A percentile compares a stretch with the other conserved stretches of the same genome.
phyloP scores from a whole-genome alignment of 2,113 vertebrate genomes.

The Panthera uncia region DNA sequence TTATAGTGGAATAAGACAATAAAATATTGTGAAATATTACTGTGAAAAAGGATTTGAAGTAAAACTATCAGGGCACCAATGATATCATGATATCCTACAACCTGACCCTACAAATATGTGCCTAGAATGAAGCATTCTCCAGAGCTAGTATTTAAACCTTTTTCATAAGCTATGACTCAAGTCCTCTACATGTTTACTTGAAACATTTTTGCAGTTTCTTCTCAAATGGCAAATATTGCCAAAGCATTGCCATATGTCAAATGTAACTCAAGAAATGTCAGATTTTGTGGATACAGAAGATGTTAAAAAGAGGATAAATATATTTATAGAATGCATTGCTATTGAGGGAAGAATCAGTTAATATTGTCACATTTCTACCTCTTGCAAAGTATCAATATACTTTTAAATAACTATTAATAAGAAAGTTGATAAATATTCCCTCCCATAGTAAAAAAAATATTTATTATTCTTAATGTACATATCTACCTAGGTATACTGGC shows the following conservation, averaged over 20 bases:
- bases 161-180: conserved; percentile 72
- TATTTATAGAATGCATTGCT: conserved; percentile 84
- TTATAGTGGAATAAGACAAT: conserved; percentile 47
- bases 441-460: neutral
- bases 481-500: neutral
- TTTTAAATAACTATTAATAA: conserved; percentile 75
- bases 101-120: conserved; percentile 42
- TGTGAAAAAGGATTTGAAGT: conserved; percentile 51
- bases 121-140: conserved; percentile 72
- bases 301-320: conserved; percentile 85
- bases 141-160: conserved; percentile 74
- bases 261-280: conserved; percentile 52
- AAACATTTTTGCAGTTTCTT: conserved; percentile 66
- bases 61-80: neutral
- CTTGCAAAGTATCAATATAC: conserved; percentile 77
- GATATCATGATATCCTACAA: neutral
- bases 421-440: neutral
- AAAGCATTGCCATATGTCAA: conserved; percentile 57
- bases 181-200: conserved; percentile 75
- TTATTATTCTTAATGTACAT: conserved; percentile 30
- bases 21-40: neutral
- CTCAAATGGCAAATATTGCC: conserved; percentile 55
- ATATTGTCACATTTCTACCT: conserved; percentile 80
- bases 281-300: conserved; percentile 77
- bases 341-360: conserved; percentile 81